These are phyloP conservation scores for Gadopsis bispinosus DNA, from an alignment of 2,797 vertebrate species.

Conservation along the genomic window DNA sequence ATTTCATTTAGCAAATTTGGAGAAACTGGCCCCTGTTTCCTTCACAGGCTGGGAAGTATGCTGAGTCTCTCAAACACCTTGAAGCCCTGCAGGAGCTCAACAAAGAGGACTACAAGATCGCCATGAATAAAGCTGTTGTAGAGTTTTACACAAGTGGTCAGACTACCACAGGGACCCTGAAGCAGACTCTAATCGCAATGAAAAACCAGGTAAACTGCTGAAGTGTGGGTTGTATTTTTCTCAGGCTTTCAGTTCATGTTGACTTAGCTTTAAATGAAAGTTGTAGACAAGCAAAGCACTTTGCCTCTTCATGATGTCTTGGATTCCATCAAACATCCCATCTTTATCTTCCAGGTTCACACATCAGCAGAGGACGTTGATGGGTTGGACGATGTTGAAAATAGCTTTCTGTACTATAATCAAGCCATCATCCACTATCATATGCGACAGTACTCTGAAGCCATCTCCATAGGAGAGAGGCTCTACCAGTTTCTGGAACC, in stretches of 20 bases:
- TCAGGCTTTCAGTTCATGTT: neutral
- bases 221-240: neutral
- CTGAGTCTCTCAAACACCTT: conserved; percentile 91
- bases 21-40: neutral
- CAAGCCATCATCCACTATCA: conserved; percentile 96
- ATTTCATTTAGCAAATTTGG: neutral
- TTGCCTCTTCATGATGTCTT: neutral
- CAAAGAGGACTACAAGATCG: conserved; percentile 98
- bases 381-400: conserved; percentile 96
- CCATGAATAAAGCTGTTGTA: conserved; percentile 93
- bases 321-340: neutral
- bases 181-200: conserved; percentile 91
- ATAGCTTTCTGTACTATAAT: conserved; percentile 96
- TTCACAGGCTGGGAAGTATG: conserved; percentile 91
- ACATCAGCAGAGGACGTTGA: conserved; percentile 95
- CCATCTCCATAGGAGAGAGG: conserved; percentile 94
- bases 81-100: conserved; percentile 92
- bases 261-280: neutral
- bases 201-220: conserved; percentile 92
- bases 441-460: conserved; percentile 94
- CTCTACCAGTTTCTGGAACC: conserved; percentile 98
- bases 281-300: neutral
- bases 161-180: conserved; percentile 91
- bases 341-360: conserved; percentile 87
- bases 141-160: conserved; percentile 97